Conservation (phyloP, 2,113 vertebrate genomes). For the Centropus unirufus region DNA sequence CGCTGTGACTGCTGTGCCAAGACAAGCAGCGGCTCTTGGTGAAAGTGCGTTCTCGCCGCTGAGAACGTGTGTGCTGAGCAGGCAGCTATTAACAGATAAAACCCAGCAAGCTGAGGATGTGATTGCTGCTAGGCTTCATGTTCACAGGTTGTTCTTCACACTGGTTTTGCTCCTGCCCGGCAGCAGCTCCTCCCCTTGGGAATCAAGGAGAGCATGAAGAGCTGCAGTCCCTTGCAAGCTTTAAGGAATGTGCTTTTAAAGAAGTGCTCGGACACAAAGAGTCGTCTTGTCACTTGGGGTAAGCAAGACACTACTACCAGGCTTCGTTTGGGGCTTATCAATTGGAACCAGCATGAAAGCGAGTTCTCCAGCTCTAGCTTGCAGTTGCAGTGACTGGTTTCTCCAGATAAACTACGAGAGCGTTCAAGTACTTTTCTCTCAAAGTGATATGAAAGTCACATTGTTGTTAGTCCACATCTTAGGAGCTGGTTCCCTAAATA, state of each 20-base stretch:
- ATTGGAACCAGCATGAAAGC: slow-evolving; percentile 31
- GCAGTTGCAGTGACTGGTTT: not conserved
- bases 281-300: not conserved
- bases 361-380: not conserved
- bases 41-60: not conserved
- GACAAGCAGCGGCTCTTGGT: not conserved
- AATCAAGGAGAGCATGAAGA: not conserved
- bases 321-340: slow-evolving; percentile 36
- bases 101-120: not conserved
- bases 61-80: not conserved
- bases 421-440: slow-evolving; percentile 22
- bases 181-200: not conserved
- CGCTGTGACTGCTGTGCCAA: rapidly evolving
- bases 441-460: slow-evolving; percentile 11
- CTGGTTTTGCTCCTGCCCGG: rapidly evolving
- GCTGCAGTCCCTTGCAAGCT: not conserved
- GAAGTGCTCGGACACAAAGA: not conserved
- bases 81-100: not conserved
- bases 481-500: not conserved
- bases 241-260: not conserved
- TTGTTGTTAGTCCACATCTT: not conserved
- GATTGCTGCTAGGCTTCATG: not conserved
- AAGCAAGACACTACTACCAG: not conserved
- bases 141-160: not conserved
- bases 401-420: slow-evolving; percentile 45